Percentiles rank a stretch among this genome's conserved stretches.
Conservation (phyloP, 2,113 vertebrate species). For the Ammospiza nelsoni region DNA sequence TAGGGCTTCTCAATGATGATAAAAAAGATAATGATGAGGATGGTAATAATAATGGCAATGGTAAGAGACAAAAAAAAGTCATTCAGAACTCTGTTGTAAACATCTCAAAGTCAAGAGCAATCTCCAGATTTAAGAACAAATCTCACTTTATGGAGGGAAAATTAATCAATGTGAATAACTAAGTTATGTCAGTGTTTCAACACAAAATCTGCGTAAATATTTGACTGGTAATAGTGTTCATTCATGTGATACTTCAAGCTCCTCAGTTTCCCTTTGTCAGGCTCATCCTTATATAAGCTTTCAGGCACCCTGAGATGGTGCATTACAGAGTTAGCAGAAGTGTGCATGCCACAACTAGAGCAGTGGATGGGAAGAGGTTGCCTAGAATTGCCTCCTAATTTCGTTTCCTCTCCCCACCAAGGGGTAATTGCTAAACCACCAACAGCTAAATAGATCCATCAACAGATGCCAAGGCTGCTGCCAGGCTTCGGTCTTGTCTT, state of each 20-base stretch:
- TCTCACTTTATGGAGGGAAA: not conserved
- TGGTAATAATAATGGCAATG: not conserved
- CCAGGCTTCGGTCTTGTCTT: slow-evolving; percentile 41
- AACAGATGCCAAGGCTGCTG: slow-evolving; percentile 60
- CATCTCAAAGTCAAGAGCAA: not conserved
- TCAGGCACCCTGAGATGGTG: not conserved
- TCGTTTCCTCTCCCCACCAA: slow-evolving; percentile 36
- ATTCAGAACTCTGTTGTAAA: not conserved
- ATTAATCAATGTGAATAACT: not conserved
- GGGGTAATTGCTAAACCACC: slow-evolving; percentile 60
- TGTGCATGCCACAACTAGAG: not conserved
- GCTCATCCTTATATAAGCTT: not conserved
- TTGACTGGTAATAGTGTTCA: not conserved
- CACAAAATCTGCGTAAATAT: not conserved
- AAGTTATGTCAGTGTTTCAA: not conserved
- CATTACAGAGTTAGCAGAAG: not conserved
- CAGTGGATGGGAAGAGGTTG: slow-evolving; percentile 35
- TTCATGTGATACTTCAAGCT: not conserved
- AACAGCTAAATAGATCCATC: slow-evolving; percentile 69
- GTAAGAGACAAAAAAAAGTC: not conserved
- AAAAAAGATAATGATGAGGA: not conserved
- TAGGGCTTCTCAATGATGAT: not conserved
- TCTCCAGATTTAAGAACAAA: not conserved
- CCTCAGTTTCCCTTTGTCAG: slow-evolving; percentile 26
- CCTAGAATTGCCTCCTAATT: slow-evolving; percentile 35